Evolutionary conservation across 2,888 invertebrate genomes (phyloP).

Genomic region (Vannuccia rotundouncinata): DNA sequence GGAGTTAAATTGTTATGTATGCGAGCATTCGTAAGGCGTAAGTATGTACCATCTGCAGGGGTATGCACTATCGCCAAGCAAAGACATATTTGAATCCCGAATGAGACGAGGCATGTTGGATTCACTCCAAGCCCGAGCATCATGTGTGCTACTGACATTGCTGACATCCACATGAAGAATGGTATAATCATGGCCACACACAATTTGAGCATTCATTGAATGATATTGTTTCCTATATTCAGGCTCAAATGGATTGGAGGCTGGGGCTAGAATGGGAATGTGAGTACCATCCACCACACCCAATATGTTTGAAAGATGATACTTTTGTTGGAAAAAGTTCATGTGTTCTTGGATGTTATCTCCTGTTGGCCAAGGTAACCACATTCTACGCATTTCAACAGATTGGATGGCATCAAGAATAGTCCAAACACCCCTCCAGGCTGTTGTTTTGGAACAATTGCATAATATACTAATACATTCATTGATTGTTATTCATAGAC

Average conservation of each 20-base stretch:
- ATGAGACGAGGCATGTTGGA: not conserved
- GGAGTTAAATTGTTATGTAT: not conserved
- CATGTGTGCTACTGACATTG: not conserved
- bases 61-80: constrained; percentile 11
- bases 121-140: constrained; percentile 18
- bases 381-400: not conserved
- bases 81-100: not conserved
- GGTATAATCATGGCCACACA: not conserved
- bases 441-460: not conserved
- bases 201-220: not conserved
- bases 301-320: not conserved
- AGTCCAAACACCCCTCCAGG: not conserved
- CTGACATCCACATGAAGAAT: not conserved
- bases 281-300: constrained; percentile 20
- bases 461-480: not conserved
- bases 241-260: not conserved
- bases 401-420: constrained; percentile 7
- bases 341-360: not conserved
- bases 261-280: not conserved
- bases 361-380: constrained; percentile 17
- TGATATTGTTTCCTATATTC: not conserved
- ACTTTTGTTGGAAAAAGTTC: not conserved
- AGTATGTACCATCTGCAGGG: constrained; percentile 17
- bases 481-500: not conserved
- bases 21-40: not conserved